Base-by-base conservation (phyloP, 2,888 invertebrate species). In the Hypena proboscidalis region DNA sequence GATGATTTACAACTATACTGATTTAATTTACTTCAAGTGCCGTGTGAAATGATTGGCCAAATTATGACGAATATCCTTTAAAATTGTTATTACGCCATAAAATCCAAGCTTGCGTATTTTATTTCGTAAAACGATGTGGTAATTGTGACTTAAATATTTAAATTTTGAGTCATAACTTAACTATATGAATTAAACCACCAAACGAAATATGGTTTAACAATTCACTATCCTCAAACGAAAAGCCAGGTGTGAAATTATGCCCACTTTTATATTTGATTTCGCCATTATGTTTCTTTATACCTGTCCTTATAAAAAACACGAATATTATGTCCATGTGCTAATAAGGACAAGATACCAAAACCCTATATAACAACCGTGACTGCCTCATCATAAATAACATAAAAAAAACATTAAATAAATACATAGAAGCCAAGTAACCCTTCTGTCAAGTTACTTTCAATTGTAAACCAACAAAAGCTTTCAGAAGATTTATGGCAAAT, bases 401-500 rank as follows among this genome's bases (percentile, higher is more conserved):
- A 45, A 59, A 53, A 45, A 46, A 43, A 25, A 26, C 23, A 25
- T 23, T 36, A 36, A 42, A 44, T 30, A 50, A 39, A 47, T 27
- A 44, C 30, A 29, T 30, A 48, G 33, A 40, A 52, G 31, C 44
- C 42, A 37, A 4, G 11, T 30, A 56, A 59, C 60, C 65, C 64
- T 61, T 61, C 48, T 32, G 9, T 20, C 10, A 37, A 48, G 41
- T 50, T 42, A 58, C 42, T 46, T 22, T 10, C 52, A 46, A 58
- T 58, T 52, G 58, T 57, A 22, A 30, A 31, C 35, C 34, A 33
- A 65, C 70, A 67, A 61, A 53, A 59, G 64, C 56, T 61, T 57
- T 58, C 43, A 44, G 50, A 58, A 57, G 70, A 71, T 75, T 74
- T 71, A 73, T 68, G 55, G 53, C 53, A 69, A 78, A 76, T 75